Conservation (phyloP, 2,888 invertebrate genomes). For the Alentia gelatinosa region DNA sequence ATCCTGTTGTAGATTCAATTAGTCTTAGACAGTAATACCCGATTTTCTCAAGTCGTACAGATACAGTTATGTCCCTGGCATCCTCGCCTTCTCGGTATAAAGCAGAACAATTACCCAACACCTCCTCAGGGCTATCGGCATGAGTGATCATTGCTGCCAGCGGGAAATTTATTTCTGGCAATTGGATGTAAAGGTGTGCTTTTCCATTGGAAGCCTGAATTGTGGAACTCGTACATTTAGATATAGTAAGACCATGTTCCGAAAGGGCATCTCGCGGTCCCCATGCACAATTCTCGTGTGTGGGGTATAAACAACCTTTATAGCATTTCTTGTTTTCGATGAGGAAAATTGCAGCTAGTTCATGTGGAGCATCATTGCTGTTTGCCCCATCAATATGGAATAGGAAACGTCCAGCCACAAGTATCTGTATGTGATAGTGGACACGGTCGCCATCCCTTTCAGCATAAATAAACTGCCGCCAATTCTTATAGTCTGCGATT, state of each 20-base stretch:
- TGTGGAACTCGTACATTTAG: background rate
- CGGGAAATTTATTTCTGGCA: background rate
- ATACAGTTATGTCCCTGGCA: background rate
- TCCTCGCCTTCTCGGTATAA: background rate
- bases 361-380: background rate
- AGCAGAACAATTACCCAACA: background rate
- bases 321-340: background rate
- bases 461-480: background rate
- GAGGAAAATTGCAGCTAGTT: background rate
- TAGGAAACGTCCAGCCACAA: background rate
- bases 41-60: background rate
- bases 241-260: background rate
- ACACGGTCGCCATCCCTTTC: background rate
- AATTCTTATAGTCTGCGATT: background rate
- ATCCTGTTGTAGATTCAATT: background rate
- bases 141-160: background rate
- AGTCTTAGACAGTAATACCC: background rate
- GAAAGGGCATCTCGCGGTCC: background rate
- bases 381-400: background rate
- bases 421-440: background rate
- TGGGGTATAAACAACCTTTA: background rate
- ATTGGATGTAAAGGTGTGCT: background rate
- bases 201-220: background rate
- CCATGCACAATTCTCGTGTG: slow-evolving; percentile 21
- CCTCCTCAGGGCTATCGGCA: background rate